Evolutionary conservation across 2,888 invertebrate species (phyloP).

Genomic region (Aleiodes leptofemur): DNA sequence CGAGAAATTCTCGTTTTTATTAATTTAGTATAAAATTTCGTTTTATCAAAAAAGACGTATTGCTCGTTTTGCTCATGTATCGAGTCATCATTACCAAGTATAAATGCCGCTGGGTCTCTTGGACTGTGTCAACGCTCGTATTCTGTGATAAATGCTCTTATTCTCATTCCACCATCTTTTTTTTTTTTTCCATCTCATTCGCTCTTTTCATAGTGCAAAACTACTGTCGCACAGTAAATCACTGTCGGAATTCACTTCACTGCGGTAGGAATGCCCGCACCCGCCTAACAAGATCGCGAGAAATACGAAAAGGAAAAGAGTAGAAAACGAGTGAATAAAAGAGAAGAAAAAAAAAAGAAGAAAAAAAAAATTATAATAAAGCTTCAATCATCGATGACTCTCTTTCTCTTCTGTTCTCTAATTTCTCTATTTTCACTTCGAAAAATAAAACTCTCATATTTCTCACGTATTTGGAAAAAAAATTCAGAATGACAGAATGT

Average conservation of each 20-base stretch:
- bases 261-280: conserved; percentile 25
- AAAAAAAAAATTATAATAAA: neutral
- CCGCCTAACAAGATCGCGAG: conserved; percentile 23
- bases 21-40: no score
- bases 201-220: conserved; percentile 22
- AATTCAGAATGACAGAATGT: no score
- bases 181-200: conserved; percentile 21
- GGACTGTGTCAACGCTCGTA: conserved; percentile 7
- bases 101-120: neutral
- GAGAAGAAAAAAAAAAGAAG: neutral
- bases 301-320: conserved; percentile 1
- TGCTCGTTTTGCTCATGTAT: neutral
- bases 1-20: no score
- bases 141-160: conserved; percentile 29
- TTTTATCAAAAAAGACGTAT: no score
- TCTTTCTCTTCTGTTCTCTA: no score
- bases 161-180: conserved; percentile 3
- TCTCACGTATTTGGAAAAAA: no score
- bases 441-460: no score
- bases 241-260: conserved; percentile 47
- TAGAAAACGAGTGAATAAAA: neutral
- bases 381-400: neutral
- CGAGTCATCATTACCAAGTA: conserved; percentile 17
- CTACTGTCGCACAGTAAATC: conserved; percentile 36
- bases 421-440: no score